These are phyloP conservation scores for Popillia japonica DNA, from an alignment of 1,140 invertebrate species.

Conservation along the genomic window DNA sequence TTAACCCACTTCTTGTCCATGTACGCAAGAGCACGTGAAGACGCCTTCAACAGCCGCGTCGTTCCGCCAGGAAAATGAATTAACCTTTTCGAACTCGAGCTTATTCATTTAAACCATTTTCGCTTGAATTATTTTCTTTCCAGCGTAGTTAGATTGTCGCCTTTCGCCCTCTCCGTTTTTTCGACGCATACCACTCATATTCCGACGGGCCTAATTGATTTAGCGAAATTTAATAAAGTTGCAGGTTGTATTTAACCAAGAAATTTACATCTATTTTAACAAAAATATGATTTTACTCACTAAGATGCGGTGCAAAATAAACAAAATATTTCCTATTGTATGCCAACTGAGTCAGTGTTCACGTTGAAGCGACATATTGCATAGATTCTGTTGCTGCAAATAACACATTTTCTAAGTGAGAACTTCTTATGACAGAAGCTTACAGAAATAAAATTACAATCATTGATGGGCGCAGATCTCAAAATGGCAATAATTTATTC, in stretches of 20 bases:
- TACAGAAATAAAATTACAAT: no score
- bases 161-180: not conserved
- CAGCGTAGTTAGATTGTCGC: slow-evolving; percentile 8
- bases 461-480: no score
- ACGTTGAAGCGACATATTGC: no score
- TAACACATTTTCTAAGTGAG: no score
- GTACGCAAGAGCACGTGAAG: slow-evolving; percentile 11
- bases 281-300: slow-evolving; percentile 22
- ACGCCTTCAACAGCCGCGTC: not conserved
- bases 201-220: slow-evolving; percentile 19
- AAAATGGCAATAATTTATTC: no score
- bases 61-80: slow-evolving; percentile 14
- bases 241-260: slow-evolving; percentile 26
- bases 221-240: slow-evolving; percentile 1
- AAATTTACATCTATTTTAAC: slow-evolving; percentile 16
- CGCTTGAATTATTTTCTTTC: slow-evolving; percentile 15
- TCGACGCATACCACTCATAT: not conserved
- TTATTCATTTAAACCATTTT: slow-evolving; percentile 24
- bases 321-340: not conserved
- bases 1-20: slow-evolving; percentile 44
- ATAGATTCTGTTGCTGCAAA: no score
- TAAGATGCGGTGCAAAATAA: not conserved
- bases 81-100: slow-evolving; percentile 14
- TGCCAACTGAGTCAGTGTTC: not conserved
- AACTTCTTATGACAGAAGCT: no score